Base-by-base conservation (phyloP, 2,113 vertebrate genomes). In the Oenanthe melanoleuca region DNA sequence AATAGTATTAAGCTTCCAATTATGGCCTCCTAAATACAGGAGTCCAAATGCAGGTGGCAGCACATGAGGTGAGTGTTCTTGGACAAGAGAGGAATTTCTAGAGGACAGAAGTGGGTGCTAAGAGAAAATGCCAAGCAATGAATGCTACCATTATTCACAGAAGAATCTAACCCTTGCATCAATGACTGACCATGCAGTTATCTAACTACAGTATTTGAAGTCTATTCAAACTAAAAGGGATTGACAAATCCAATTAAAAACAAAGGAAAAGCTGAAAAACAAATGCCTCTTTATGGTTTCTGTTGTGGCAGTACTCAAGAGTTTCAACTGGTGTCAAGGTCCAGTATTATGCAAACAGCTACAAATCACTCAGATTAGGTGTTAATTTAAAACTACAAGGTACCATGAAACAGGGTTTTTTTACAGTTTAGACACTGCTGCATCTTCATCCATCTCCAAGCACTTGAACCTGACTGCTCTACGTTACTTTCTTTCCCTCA, bases 231-330 rank as follows among this genome's bases (percentile, higher is more conserved):
- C 45, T 92, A 82, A 95, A 81, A 60, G 34, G 16, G 6, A 9
- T 38, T 90, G 79, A 90, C 34, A 94, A 56, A 64, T 90, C 53
- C 37, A 84, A 60, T 78, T 66, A 73, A 89, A 92, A 86, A 29
- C 64, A 91, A 65, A 84, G 29, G 47, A 40, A 80, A 84, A 74
- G 12, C 38, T 64, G 40, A 69, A 38, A 89, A 90, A 78, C 21
- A 79, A 80, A 88, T 50, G 77, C 34, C 38, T 92, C 3, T 2
- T 64, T 63, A 67, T 11, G 56, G 37, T 55, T 81, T 44, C 37
- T 85, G 22, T 11, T 82, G 44, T 44, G 75, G 61, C 34, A 74
- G 26, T 56, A 81, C 9, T 18, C 16, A 84, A 74, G 49, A 14
- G 6, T 72, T 82, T 65, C 44, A 89, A 8, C 13, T 14, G 28